These are phyloP conservation scores for Sciurus carolinensis DNA, from an alignment of 2,797 vertebrate genomes.

Conservation along the genomic window DNA sequence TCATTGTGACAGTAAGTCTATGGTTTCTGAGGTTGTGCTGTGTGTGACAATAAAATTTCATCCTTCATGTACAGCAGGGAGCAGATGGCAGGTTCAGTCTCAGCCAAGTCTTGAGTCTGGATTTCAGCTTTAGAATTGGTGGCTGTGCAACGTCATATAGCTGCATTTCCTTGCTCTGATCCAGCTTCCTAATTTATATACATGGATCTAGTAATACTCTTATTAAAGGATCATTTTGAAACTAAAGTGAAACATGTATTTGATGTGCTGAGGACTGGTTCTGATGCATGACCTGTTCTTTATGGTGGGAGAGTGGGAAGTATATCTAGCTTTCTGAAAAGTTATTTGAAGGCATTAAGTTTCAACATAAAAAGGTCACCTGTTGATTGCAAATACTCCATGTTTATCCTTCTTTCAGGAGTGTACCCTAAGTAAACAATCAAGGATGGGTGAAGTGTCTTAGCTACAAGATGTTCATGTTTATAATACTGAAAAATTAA, in stretches of 20 bases:
- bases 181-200: neutral
- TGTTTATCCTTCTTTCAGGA: neutral
- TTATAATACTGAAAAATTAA: neutral
- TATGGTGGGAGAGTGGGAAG: rapidly evolving
- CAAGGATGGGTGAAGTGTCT: neutral
- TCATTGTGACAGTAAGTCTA: no score
- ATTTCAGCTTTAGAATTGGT: neutral
- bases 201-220: no score
- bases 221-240: neutral
- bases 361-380: neutral
- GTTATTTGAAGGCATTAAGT: no score
- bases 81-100: rapidly evolving
- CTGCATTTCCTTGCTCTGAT: neutral
- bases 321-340: neutral
- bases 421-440: neutral
- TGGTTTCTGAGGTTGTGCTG: rapidly evolving
- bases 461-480: neutral
- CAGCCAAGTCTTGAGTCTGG: neutral
- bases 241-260: neutral
- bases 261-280: neutral
- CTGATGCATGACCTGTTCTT: rapidly evolving
- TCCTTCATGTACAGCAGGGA: neutral
- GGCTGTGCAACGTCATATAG: neutral
- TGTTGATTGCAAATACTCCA: neutral
- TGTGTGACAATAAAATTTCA: neutral